Evolutionary conservation across 1,140 invertebrate genomes (phyloP).

Genomic region (Mizuhopecten yessoensis): DNA sequence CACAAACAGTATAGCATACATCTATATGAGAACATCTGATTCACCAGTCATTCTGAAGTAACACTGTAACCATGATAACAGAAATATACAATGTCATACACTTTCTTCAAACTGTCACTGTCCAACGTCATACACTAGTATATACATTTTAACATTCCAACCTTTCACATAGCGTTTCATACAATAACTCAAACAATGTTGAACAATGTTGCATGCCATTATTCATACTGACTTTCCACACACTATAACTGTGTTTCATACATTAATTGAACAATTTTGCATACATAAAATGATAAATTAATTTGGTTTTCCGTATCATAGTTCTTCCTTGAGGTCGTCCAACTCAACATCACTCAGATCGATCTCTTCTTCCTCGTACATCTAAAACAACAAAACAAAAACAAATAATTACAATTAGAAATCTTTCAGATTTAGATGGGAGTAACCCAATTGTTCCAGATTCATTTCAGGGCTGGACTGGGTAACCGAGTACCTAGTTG

Average conservation of each 20-base stretch:
- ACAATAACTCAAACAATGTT: no score
- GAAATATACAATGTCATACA: background rate
- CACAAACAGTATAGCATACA: no score
- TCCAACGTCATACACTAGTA: no score
- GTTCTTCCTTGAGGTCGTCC: constrained; percentile 86
- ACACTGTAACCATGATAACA: background rate
- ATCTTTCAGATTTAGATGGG: no score
- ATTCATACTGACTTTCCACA: background rate
- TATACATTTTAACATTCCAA: no score
- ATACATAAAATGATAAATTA: constrained; percentile 30
- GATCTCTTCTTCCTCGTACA: constrained; percentile 95
- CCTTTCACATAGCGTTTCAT: no score
- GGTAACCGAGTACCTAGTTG: no score
- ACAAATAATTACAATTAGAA: background rate
- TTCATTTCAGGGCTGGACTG: no score
- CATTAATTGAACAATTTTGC: background rate
- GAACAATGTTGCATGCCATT: background rate
- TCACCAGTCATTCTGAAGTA: background rate
- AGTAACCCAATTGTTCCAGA: no score
- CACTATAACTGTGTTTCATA: background rate
- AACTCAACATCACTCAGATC: constrained; percentile 95
- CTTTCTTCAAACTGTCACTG: background rate
- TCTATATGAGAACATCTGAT: no score
- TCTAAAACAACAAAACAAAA: constrained; percentile 71
- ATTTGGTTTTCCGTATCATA: constrained; percentile 43